Percentiles rank a stretch among this genome's conserved stretches.
Evolutionary conservation across 2,797 vertebrate genomes (phyloP).

Genomic region (Pangasius krempfi): DNA sequence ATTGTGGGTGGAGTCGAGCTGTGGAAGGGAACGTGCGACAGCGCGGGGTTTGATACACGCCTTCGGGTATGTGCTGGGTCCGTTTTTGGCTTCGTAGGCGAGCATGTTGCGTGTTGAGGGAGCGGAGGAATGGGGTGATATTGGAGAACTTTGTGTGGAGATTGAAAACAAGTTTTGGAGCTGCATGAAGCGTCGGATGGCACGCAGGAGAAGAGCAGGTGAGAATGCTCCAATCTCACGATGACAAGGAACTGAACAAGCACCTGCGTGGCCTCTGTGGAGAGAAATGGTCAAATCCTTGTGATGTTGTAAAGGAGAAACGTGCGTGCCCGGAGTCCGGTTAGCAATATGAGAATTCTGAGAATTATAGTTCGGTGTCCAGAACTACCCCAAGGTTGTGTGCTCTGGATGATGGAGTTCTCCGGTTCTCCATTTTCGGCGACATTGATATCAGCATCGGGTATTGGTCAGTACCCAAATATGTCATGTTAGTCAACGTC

Average conservation of each 20-base stretch:
- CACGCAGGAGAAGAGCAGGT: neutral
- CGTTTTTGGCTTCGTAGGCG: neutral
- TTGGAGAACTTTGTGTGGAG: neutral
- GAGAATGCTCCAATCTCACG: neutral
- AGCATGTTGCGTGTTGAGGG: neutral
- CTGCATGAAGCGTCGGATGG: neutral
- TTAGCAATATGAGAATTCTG: no score
- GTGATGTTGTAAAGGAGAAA: no score
- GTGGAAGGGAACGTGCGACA: neutral
- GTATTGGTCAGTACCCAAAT: neutral
- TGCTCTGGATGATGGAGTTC: neutral
- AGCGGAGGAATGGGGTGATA: neutral
- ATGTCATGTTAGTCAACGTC: neutral
- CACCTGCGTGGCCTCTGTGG: neutral
- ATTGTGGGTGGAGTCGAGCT: neutral
- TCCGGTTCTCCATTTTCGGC: neutral
- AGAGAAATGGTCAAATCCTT: neutral
- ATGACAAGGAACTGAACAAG: neutral
- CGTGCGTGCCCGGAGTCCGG: no score
- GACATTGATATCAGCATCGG: neutral
- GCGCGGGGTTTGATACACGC: neutral
- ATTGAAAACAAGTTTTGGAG: neutral
- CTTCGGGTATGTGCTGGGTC: neutral
- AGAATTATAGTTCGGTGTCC: no score
- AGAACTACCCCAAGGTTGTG: no score